phyloP scores from a whole-genome alignment of 2,888 invertebrate species.

The Agonopterix subpropinquella region DNA sequence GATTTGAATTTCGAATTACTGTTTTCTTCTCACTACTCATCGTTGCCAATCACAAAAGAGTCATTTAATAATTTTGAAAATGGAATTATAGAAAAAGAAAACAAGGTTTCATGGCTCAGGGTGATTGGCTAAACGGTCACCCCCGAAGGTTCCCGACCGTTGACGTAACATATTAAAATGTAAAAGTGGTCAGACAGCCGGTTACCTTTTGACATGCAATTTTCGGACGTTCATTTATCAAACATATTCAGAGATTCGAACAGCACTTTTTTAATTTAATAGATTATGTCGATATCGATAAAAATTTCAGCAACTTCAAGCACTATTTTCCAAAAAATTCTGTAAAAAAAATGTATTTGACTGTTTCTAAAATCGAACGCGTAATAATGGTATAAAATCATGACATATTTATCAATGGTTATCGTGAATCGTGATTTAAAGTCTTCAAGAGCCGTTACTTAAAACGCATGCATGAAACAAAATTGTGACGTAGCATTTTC shows the following conservation, averaged over 20 bases:
- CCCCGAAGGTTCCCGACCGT: slow-evolving; percentile 28
- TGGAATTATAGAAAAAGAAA: background rate
- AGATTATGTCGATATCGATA: slow-evolving; percentile 30
- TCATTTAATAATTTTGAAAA: background rate
- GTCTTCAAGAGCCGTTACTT: no score
- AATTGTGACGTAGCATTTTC: slow-evolving; percentile 7
- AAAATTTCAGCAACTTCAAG: slow-evolving; percentile 6
- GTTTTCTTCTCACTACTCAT: background rate
- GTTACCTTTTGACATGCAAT: slow-evolving; percentile 71
- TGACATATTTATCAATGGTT: no score
- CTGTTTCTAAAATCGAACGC: no score
- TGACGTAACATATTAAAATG: slow-evolving; percentile 64
- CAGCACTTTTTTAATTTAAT: slow-evolving; percentile 21
- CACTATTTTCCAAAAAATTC: no score
- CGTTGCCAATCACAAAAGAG: background rate
- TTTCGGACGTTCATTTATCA: slow-evolving; percentile 68
- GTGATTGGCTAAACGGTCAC: slow-evolving; percentile 50
- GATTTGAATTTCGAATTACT: background rate
- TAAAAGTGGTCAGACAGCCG: slow-evolving; percentile 53
- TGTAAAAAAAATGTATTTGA: no score
- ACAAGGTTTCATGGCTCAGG: slow-evolving; percentile 21
- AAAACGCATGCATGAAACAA: background rate
- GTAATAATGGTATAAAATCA: no score
- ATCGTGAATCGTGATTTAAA: background rate
- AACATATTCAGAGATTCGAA: slow-evolving; percentile 26